A percentile compares a stretch with the other conserved stretches of the same genome.
These are phyloP conservation scores for Scaptodrosophila latifasciaeformis DNA, from an alignment of 2,888 invertebrate species.

Conservation along the genomic window DNA sequence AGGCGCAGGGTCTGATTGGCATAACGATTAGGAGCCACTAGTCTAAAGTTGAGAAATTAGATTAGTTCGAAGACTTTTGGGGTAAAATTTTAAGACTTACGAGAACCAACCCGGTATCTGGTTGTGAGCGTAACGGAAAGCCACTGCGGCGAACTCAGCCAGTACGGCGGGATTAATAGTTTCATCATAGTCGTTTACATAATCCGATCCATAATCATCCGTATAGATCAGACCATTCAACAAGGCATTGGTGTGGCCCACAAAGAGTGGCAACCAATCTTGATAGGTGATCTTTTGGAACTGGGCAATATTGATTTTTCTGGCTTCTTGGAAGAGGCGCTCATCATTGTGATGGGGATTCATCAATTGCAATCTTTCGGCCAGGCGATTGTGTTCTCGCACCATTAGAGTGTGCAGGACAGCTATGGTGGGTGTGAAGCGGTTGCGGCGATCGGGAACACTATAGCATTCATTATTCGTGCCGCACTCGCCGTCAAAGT, in stretches of 20 bases:
- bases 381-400: conserved; percentile 76
- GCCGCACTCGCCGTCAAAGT: conserved; percentile 77
- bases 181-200: conserved; percentile 76
- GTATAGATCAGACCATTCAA: conserved; percentile 54
- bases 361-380: conserved; percentile 67
- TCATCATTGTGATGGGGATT: conserved; percentile 77
- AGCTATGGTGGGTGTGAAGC: conserved; percentile 72
- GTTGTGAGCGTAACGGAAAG: conserved; percentile 79
- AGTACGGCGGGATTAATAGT: conserved; percentile 77
- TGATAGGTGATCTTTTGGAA: conserved; percentile 76
- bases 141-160: conserved; percentile 79
- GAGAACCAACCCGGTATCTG: conserved; percentile 76
- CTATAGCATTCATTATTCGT: conserved; percentile 81
- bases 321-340: conserved; percentile 74
- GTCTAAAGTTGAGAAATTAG: conserved; percentile 26
- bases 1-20: conserved; percentile 61
- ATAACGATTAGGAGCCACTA: conserved; percentile 54
- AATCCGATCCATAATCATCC: conserved; percentile 54
- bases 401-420: conserved; percentile 74
- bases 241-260: conserved; percentile 64
- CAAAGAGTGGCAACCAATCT: conserved; percentile 75
- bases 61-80: neutral
- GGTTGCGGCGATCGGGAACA: conserved; percentile 77
- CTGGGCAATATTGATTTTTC: conserved; percentile 75
- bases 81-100: conserved; percentile 60